phyloP scores from a whole-genome alignment of 1,140 invertebrate genomes.

The Campodea augens region DNA sequence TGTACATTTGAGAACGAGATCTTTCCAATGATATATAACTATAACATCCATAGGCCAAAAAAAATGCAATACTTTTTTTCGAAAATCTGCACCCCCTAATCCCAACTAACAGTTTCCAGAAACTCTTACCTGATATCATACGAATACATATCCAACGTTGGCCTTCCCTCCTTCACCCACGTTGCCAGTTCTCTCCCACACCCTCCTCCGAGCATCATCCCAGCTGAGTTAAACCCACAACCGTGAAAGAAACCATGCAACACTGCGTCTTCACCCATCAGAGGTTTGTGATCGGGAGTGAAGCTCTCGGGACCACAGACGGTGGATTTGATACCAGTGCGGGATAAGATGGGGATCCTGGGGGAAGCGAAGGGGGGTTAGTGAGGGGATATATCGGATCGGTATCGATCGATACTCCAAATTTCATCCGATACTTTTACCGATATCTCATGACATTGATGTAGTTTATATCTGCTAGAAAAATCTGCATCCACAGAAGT shows the following conservation, averaged over 20 bases:
- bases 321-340: constrained; percentile 60
- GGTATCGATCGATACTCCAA: too few species aligned
- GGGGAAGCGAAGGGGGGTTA: constrained; percentile 48
- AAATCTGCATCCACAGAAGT: too few species aligned
- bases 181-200: constrained; percentile 62
- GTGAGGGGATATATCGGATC: too few species aligned
- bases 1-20: too few species aligned
- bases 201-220: constrained; percentile 76
- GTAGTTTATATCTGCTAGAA: too few species aligned
- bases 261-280: constrained; percentile 44
- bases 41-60: too few species aligned
- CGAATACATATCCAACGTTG: constrained; percentile 61
- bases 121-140: constrained; percentile 62
- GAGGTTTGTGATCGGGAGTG: constrained; percentile 72
- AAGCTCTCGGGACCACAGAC: constrained; percentile 72
- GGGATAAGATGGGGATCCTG: constrained; percentile 47
- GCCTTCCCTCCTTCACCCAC: constrained; percentile 63
- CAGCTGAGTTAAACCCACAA: constrained; percentile 71
- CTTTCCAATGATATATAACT: too few species aligned
- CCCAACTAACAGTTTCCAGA: too few species aligned
- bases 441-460: too few species aligned
- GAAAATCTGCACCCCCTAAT: too few species aligned
- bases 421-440: too few species aligned
- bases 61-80: too few species aligned
- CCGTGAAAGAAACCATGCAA: constrained; percentile 50